These are phyloP conservation scores for Siderastrea siderea DNA, from an alignment of 92 coral and sea anemone genomes.

Conservation along the genomic window DNA sequence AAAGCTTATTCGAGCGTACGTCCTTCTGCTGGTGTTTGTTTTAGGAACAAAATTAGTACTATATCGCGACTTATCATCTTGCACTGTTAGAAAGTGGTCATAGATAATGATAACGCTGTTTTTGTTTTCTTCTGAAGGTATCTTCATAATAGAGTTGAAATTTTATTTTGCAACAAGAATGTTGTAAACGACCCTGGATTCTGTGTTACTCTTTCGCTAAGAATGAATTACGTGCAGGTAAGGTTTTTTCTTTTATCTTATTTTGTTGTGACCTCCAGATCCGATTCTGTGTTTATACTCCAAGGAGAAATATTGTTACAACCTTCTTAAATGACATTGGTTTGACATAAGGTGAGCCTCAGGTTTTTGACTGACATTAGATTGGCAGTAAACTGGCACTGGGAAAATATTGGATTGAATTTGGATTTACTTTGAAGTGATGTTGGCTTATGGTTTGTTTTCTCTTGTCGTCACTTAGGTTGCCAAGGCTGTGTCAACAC, in stretches of 20 bases:
- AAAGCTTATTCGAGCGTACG: no score
- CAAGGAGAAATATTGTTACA: no score
- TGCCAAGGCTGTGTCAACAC: constrained; percentile 90
- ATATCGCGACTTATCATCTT: background rate
- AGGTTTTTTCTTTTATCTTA: background rate
- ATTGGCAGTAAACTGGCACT: no score
- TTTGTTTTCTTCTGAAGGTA: constrained; percentile 70
- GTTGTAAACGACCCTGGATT: constrained; percentile 90
- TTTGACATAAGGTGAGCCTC: no score
- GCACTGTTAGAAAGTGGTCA: no score
- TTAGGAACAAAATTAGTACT: no score
- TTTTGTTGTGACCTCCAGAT: background rate
- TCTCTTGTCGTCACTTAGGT: constrained; percentile 60
- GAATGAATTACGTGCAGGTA: constrained; percentile 98
- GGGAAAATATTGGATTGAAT: background rate
- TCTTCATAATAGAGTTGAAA: constrained; percentile 90
- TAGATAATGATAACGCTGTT: background rate
- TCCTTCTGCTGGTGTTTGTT: no score
- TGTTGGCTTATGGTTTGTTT: background rate
- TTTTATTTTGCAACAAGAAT: constrained; percentile 95
- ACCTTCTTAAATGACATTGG: background rate
- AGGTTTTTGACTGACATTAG: no score
- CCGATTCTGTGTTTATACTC: no score
- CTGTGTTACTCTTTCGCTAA: constrained; percentile 81
- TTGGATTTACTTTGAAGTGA: background rate